phyloP scores from a whole-genome alignment of 2,113 vertebrate species.

The Campylomormyrus tamandua region DNA sequence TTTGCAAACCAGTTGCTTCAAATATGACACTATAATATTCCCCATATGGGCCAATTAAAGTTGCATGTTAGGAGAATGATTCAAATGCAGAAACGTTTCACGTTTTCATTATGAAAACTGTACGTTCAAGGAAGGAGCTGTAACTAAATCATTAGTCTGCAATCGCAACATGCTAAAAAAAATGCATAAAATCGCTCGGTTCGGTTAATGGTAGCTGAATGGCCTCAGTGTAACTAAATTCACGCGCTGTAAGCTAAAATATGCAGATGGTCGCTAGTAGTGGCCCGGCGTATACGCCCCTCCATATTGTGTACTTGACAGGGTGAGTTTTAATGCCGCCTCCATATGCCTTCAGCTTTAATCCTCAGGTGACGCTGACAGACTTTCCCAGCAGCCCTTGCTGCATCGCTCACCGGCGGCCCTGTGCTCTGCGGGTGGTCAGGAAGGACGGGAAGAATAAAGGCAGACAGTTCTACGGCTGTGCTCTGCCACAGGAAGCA shows the following conservation, averaged over 20 bases:
- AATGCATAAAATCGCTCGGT: not conserved
- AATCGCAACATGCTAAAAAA: not conserved
- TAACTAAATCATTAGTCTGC: not conserved
- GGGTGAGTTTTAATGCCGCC: not conserved
- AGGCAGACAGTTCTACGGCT: constrained; percentile 78
- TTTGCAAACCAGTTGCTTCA: not conserved
- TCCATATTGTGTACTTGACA: not conserved
- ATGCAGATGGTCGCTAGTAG: not conserved
- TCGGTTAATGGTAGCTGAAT: not conserved
- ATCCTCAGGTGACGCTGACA: constrained; percentile 29
- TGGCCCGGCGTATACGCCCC: not conserved
- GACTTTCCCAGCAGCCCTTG: constrained; percentile 46
- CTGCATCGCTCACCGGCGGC: constrained; percentile 65
- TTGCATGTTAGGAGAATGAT: not conserved
- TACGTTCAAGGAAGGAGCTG: not conserved
- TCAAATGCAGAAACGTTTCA: not conserved
- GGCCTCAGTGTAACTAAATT: not conserved
- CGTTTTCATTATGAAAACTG: not conserved
- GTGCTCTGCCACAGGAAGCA: constrained; percentile 68
- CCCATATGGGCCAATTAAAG: constrained; percentile 7
- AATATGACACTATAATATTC: not conserved
- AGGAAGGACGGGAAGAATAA: constrained; percentile 81
- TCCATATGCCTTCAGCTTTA: constrained; percentile 35
- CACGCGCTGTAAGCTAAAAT: not conserved
- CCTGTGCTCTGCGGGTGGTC: constrained; percentile 68